A percentile compares a stretch with the other conserved stretches of the same genome.
Evolutionary conservation across 2,113 vertebrate species (phyloP).

Genomic region (Alces alces): DNA sequence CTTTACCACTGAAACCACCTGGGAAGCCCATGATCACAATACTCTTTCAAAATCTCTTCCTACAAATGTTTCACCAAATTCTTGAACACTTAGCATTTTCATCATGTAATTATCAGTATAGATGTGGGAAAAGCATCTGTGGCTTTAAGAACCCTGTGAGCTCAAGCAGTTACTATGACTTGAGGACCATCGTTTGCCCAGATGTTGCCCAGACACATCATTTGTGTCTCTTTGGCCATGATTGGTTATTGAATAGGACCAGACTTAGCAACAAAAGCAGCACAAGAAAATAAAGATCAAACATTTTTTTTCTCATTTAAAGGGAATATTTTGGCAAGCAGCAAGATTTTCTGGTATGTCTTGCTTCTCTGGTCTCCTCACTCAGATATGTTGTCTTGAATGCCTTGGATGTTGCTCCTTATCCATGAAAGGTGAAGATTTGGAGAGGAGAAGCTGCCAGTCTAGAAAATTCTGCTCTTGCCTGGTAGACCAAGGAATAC

Average conservation of each 20-base stretch:
- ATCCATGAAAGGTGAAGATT: not conserved
- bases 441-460: not conserved
- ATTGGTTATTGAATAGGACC: not conserved
- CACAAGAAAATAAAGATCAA: not conserved
- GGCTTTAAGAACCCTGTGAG: not conserved
- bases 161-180: not conserved
- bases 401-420: not conserved
- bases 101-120: not conserved
- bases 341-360: not conserved
- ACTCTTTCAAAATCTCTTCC: not conserved
- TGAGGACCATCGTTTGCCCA: not conserved
- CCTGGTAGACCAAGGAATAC: not conserved
- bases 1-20: not conserved
- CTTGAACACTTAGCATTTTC: not conserved
- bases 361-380: not conserved
- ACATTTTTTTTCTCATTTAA: conserved; percentile 22
- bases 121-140: not conserved
- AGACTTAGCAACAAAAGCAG: not conserved
- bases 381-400: not conserved
- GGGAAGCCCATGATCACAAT: not conserved
- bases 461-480: not conserved
- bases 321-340: conserved; percentile 4
- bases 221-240: not conserved
- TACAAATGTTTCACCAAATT: not conserved
- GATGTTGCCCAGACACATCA: not conserved